Conservation (phyloP, 2,113 vertebrate species). For the Potamarius usumacintae region DNA sequence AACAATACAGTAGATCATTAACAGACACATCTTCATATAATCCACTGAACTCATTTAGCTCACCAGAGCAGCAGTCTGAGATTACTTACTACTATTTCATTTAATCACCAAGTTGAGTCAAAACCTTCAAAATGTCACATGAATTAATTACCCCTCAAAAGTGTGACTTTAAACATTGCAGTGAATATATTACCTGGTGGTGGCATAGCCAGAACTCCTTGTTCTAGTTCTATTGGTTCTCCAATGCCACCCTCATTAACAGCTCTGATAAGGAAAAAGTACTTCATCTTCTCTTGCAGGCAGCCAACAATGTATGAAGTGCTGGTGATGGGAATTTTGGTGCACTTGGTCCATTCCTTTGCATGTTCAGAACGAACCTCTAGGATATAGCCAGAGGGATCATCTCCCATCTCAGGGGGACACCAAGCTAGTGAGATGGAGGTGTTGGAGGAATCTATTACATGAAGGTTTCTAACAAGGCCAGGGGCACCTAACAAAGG, state of each 20-base stretch:
- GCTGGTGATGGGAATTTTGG: conserved; percentile 3
- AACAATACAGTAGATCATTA: background rate
- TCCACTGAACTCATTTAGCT: background rate
- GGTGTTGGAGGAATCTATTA: background rate
- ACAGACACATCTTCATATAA: background rate
- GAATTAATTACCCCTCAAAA: background rate
- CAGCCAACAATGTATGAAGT: background rate
- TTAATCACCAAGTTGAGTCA: background rate
- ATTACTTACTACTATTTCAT: background rate
- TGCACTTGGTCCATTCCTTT: conserved; percentile 6
- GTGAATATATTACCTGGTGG: background rate
- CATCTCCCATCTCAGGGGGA: background rate
- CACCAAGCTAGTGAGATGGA: background rate
- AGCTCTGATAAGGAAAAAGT: background rate
- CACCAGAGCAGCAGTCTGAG: background rate
- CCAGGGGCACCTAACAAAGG: background rate
- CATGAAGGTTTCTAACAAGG: background rate
- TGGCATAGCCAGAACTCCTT: background rate
- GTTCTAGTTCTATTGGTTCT: background rate
- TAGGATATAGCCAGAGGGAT: background rate
- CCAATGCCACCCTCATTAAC: conserved; percentile 5
- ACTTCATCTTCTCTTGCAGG: conserved; percentile 7
- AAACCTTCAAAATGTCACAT: background rate
- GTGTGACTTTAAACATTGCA: background rate
- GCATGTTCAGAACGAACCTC: background rate